Evolutionary conservation across 1,140 invertebrate genomes (phyloP).

Genomic region (Coptotermes formosanus): DNA sequence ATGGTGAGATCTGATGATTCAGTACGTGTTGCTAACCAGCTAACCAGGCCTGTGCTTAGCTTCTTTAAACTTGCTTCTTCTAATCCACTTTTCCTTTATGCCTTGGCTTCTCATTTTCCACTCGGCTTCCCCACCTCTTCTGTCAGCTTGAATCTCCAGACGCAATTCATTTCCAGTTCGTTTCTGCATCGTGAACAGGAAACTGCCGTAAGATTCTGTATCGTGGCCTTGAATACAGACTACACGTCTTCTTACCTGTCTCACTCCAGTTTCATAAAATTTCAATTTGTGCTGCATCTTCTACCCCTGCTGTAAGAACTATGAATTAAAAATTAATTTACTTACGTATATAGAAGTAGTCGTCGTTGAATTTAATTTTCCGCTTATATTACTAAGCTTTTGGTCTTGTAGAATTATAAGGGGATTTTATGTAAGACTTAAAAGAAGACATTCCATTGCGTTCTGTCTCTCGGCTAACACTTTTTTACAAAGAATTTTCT

Average conservation of each 20-base stretch:
- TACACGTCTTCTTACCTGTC: background rate
- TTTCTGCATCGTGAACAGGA: background rate
- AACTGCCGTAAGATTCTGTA: background rate
- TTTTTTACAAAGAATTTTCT: background rate
- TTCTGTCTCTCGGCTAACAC: background rate
- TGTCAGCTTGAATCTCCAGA: background rate
- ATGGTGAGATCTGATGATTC: too few species aligned
- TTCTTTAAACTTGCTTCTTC: background rate
- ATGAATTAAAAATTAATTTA: slow-evolving; percentile 7
- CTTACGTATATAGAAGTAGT: background rate
- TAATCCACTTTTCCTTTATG: background rate
- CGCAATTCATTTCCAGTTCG: background rate
- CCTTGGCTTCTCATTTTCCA: background rate
- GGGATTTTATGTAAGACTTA: background rate
- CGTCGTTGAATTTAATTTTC: background rate
- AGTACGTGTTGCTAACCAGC: too few species aligned
- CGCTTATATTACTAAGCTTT: background rate
- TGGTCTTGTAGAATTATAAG: background rate
- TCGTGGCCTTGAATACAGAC: background rate
- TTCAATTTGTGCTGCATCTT: background rate
- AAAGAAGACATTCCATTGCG: background rate
- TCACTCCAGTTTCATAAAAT: background rate
- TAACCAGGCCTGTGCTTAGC: background rate
- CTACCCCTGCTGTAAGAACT: background rate
- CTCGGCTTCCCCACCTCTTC: background rate